phyloP scores from a whole-genome alignment of 2,113 vertebrate genomes.

The Onychorhynchus coronatus region DNA sequence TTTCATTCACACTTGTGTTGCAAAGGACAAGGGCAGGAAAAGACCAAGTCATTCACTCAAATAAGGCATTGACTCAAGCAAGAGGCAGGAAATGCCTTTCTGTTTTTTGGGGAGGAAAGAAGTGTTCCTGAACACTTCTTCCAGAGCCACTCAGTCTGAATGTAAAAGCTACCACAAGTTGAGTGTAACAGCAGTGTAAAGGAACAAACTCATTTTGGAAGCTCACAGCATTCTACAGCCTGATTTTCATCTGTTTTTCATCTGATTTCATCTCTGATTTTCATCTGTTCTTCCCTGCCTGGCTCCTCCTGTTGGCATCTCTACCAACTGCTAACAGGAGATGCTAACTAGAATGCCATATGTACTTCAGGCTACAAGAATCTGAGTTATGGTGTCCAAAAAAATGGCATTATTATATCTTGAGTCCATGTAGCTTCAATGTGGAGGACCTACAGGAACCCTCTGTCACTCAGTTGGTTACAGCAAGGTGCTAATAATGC shows the following conservation, averaged over 20 bases:
- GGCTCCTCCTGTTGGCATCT: background rate
- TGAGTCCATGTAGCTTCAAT: background rate
- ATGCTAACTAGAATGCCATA: background rate
- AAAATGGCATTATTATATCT: background rate
- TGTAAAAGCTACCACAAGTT: background rate
- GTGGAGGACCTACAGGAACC: background rate
- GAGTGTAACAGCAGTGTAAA: background rate
- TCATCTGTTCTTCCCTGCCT: background rate
- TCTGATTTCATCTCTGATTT: background rate
- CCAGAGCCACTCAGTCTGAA: background rate
- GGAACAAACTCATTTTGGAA: background rate
- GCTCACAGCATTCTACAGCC: background rate
- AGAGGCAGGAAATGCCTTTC: slow-evolving; percentile 29
- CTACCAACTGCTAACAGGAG: background rate
- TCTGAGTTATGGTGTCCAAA: background rate
- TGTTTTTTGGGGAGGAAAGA: background rate
- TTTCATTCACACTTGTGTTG: slow-evolving; percentile 3
- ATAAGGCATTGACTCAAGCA: background rate
- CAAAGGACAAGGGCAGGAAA: slow-evolving; percentile 22
- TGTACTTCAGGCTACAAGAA: background rate
- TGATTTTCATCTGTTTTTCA: background rate
- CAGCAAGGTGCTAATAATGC: background rate
- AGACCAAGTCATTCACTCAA: background rate
- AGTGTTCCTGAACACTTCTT: background rate
- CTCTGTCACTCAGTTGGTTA: background rate